Evolutionary conservation across 2,888 invertebrate species (phyloP), one percentile per base, ranked within the genome.

Genomic region (Aproaerema taeniolella): DNA sequence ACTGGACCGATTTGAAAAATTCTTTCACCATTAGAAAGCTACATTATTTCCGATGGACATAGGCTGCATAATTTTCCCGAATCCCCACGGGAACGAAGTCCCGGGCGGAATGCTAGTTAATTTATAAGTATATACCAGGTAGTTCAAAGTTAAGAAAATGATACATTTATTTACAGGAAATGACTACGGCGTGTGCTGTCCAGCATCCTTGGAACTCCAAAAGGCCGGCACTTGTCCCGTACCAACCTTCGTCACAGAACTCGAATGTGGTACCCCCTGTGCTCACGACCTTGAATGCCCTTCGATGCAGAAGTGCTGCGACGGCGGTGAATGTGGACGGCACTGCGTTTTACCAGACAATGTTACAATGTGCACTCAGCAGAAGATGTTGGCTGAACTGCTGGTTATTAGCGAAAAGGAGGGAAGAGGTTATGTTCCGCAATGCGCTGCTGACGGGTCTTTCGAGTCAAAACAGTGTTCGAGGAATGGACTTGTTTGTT

Each of bases 141-240:
- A n/a, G n/a, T n/a, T n/a, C n/a, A n/a, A n/a, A n/a, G n/a, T n/a
- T n/a, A n/a, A n/a, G n/a, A n/a, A n/a, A n/a, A n/a, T n/a, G n/a
- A n/a, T n/a, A n/a, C n/a, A 6, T 20, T 20, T 26, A 28, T 20
- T 41, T 44, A 3, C 69, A 86, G 92, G 92, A 49, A 93, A 94
- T 61, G 95, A 95, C 62, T 95, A 95, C 60, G 95, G 95, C 0
- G 95, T 95, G 9, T 95, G 95, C 64, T 95, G 95, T 59, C 94
- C 95, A 31, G 92, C 92, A 2, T 92, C 92, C 0, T 62, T 93
- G 43, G 91, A 91, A 56, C 89, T 94, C 36, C 89, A 93, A 56
- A 93, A 95, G 66, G 91, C 94, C 0, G 95, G 95, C 1, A 88
- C 90, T 1, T 95, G 95, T 62, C 95, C 95, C 0, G 77, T 76